Conservation (phyloP, 2,888 invertebrate species). For the Philereme transversata region DNA sequence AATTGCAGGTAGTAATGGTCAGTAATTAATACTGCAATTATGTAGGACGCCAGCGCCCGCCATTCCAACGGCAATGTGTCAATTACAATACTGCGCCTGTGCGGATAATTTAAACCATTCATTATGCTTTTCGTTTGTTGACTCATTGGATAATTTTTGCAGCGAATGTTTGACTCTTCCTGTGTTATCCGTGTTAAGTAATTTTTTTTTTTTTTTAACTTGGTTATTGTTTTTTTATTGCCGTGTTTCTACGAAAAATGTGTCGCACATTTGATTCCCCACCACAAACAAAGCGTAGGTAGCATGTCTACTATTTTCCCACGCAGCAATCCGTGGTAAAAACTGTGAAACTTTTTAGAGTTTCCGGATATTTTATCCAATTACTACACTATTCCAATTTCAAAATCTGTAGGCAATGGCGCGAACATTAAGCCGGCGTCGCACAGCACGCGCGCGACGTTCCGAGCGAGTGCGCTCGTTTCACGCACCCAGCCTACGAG, state of each 20-base stretch:
- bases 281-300: no score
- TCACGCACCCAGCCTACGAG: constrained; percentile 21
- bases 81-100: constrained; percentile 16
- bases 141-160: not conserved
- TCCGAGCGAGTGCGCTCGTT: constrained; percentile 17
- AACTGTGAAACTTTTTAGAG: no score
- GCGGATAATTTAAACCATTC: constrained; percentile 2
- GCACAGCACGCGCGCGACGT: constrained; percentile 24
- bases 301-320: not conserved
- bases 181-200: no score
- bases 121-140: constrained; percentile 8
- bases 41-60: constrained; percentile 6
- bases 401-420: constrained; percentile 19
- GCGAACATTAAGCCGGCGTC: constrained; percentile 19
- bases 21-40: constrained; percentile 26
- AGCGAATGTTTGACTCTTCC: no score
- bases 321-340: not conserved
- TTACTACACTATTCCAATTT: constrained; percentile 16
- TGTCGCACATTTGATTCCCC: no score
- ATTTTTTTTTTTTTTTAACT: no score
- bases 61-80: constrained; percentile 17
- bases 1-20: constrained; percentile 14
- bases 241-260: no score
- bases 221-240: no score
- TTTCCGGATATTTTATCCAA: not conserved